Conservation (phyloP, 2,888 invertebrate species). For the Pseudolycoriella hygida region DNA sequence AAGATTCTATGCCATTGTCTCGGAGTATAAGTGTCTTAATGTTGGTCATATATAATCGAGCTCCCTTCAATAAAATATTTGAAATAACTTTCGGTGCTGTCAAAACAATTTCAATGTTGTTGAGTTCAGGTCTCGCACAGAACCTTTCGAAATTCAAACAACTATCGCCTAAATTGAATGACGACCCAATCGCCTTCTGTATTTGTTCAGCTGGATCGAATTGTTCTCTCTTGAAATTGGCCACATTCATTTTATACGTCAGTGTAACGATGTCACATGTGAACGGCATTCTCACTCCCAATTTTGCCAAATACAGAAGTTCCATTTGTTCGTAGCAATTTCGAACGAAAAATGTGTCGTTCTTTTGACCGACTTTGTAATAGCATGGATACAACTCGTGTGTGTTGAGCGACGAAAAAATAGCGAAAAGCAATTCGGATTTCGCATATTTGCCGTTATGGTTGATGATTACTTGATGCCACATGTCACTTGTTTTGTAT, state of each 20-base stretch:
- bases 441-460: slow-evolving; percentile 10
- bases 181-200: slow-evolving; percentile 2
- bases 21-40: slow-evolving; percentile 8
- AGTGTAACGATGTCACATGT: slow-evolving; percentile 5
- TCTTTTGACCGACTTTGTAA: slow-evolving; percentile 7
- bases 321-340: slow-evolving; percentile 9
- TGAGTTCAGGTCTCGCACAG: slow-evolving; percentile 2
- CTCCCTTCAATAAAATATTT: slow-evolving; percentile 6
- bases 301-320: slow-evolving; percentile 6
- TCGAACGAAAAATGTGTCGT: slow-evolving; percentile 11
- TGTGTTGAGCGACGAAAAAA: slow-evolving; percentile 5
- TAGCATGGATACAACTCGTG: slow-evolving; percentile 11
- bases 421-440: slow-evolving; percentile 8
- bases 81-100: slow-evolving; percentile 7
- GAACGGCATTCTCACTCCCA: slow-evolving; percentile 5
- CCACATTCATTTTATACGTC: slow-evolving; percentile 9
- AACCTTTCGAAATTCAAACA: slow-evolving; percentile 10
- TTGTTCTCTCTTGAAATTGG: slow-evolving; percentile 9
- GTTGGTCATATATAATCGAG: slow-evolving; percentile 7
- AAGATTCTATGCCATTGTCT: slow-evolving; percentile 9
- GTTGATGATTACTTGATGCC: slow-evolving; percentile 10
- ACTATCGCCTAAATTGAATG: slow-evolving; percentile 10
- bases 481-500: slow-evolving; percentile 9
- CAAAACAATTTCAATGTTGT: slow-evolving; percentile 8
- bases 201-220: slow-evolving; percentile 9